Evolutionary conservation across 2,797 vertebrate genomes (phyloP), one percentile per base, ranked within the genome.

Genomic region (Numenius phaeopus): DNA sequence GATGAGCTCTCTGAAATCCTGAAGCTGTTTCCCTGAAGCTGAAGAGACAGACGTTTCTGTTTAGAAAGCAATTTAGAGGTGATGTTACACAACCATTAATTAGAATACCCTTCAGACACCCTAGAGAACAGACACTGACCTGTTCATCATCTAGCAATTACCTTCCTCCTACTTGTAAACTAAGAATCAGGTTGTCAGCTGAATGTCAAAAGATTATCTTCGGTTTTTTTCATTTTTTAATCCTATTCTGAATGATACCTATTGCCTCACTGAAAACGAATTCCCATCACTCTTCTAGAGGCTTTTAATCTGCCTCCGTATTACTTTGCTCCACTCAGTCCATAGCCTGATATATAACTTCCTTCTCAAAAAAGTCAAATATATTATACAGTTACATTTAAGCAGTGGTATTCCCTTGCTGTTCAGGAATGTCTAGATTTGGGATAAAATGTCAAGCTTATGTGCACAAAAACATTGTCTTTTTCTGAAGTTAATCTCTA

Each of bases 11-110:
- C 83, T 1, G 9, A 77, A 81, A 81, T 64, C 40, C 83, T 93
- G 40, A 80, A 83, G 22, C 34, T 64, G 24, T 62, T 90, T 55
- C 55, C 23, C 57, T 81, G 49, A 83, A 88, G 54, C 11, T 87
- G 86, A 69, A 83, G 70, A 93, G 19, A 79, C 44, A 44, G 10
- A 61, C 10, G 0, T 65, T 81, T 78, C 70, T 78, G 26, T 78
- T 94, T 70, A 71, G 61, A 76, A 90, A 86, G n/a, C 13, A 76
- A 46, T 86, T 90, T 89, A 61, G 80, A 86, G n/a, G 46, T 62
- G 46, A 37, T 58, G 7, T 72, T 64, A 61, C 22, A 47, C 9
- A 81, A 42, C 6, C 26, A 21, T 66, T 94, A 93, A 89, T 92
- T 87, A 90, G 39, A 91, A 79, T 40, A 92, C 9, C 55, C 71